Base-by-base conservation (phyloP, 2,113 vertebrate species). In the Myxocyprinus asiaticus region DNA sequence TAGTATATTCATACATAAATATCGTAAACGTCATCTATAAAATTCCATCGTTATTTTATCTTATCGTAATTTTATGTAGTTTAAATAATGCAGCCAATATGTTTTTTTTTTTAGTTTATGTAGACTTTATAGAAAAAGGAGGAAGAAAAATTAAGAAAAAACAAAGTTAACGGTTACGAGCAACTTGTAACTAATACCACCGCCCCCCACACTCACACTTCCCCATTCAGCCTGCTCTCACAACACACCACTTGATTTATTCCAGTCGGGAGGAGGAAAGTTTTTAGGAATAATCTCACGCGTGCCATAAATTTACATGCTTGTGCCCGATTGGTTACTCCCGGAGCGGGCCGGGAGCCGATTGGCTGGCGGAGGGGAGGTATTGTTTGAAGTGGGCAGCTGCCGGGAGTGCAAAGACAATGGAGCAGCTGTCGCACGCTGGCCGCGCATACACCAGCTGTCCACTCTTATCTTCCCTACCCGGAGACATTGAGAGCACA, bases 351-450 rank as follows among this genome's bases (percentile, higher is more conserved):
- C 88, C 86, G 78, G 85, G 63, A 85, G 85, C 88, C 89, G 88
- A 95, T 95, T 96, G 96, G 95, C 84, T 90, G 87, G 91, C 79
- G 86, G 85, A 86, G 85, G 91, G 88, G 91, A 92, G 94, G 96
- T 96, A 97, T 97, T 97, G 97, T 97, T 96, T 92, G 91, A 93
- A 93, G 91, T 91, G 91, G 94, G 93, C 93, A 94, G 93, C 93
- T 94, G 93, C 93, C 93, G 95, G 93, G 94, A 95, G 95, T 92
- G 94, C 89, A 90, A 90, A 96, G 93, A 99, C 97, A 98, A 99
- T 99, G 92, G 96, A 94, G 96, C 97, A 99, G 97, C 97, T 99
- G 97, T 98, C 96, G 91, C 88, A 94, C 95, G 94, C 95, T 96
- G 95, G 95, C 95, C 93, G 94, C 93, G 95, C 95, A 96, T 95